Conservation (phyloP, 2,113 vertebrate genomes). For the Urocynchramus pylzowi region DNA sequence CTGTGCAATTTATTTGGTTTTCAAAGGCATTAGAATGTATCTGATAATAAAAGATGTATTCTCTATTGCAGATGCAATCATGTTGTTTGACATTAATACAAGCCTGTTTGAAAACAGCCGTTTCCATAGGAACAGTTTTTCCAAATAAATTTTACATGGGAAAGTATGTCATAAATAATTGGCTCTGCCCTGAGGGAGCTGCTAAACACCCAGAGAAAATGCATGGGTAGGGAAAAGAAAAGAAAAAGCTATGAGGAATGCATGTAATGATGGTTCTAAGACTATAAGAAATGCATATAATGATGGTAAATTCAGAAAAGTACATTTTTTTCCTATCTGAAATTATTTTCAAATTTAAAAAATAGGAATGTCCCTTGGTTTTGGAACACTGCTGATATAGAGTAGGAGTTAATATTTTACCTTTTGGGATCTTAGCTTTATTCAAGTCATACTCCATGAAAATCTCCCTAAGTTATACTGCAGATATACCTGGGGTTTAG, state of each 20-base stretch:
- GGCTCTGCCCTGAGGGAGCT: constrained; percentile 55
- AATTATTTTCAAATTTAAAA: neutral
- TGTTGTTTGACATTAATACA: constrained; percentile 69
- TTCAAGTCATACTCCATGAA: neutral
- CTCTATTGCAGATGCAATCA: constrained; percentile 55
- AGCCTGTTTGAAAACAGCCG: constrained; percentile 72
- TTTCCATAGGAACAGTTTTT: constrained; percentile 80
- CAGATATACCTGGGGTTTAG: neutral
- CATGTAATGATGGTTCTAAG: neutral
- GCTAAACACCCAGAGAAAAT: constrained; percentile 69
- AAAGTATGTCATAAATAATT: constrained; percentile 78
- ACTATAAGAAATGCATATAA: neutral
- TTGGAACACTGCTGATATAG: neutral
- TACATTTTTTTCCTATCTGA: neutral
- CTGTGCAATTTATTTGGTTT: constrained; percentile 32
- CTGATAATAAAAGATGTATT: constrained; percentile 56
- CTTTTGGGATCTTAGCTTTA: neutral
- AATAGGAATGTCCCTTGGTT: neutral
- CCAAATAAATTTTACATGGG: constrained; percentile 69
- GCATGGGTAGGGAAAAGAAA: constrained; percentile 24
- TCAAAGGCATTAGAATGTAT: constrained; percentile 49
- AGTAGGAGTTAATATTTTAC: neutral
- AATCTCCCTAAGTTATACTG: neutral
- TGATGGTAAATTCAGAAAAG: neutral
- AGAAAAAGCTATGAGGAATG: constrained; percentile 2